Percentiles rank a stretch among this genome's conserved stretches.
These are phyloP conservation scores for Colius striatus DNA, from an alignment of 2,113 vertebrate species.

Conservation along the genomic window DNA sequence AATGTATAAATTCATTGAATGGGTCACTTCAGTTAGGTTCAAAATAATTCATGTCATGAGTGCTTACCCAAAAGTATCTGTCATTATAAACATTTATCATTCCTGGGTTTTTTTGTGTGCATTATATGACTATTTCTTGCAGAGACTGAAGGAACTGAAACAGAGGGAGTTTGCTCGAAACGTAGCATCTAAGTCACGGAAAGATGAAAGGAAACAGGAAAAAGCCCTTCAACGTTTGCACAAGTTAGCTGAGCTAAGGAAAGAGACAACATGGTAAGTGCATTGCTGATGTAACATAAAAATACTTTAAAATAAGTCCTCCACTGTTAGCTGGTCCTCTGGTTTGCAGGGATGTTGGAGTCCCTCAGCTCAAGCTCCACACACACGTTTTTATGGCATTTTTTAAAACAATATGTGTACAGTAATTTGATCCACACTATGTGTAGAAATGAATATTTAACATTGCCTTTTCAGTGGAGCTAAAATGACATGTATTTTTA, in stretches of 20 bases:
- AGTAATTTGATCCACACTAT: conserved; percentile 34
- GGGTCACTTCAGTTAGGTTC: neutral
- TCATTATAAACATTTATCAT: neutral
- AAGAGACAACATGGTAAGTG: conserved; percentile 81
- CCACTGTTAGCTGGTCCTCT: neutral
- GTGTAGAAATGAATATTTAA: conserved; percentile 59
- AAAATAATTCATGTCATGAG: neutral
- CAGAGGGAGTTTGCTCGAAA: conserved; percentile 93
- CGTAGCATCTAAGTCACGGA: conserved; percentile 87
- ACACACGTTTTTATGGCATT: neutral
- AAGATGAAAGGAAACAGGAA: conserved; percentile 88
- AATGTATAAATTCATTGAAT: neutral
- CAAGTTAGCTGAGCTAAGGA: conserved; percentile 83
- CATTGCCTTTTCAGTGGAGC: conserved; percentile 38
- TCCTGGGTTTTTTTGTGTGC: neutral
- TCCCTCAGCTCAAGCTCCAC: neutral
- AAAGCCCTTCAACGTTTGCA: conserved; percentile 85
- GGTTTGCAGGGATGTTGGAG: neutral
- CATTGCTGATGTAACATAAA: conserved; percentile 1
- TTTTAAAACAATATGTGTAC: neutral
- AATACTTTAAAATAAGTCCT: neutral
- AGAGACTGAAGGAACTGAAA: conserved; percentile 94
- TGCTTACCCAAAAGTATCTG: neutral
- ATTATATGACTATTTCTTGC: conserved; percentile 46
- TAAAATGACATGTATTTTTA: conserved; percentile 54